Conservation (phyloP, 2,113 vertebrate species). For the Anguilla japonica region DNA sequence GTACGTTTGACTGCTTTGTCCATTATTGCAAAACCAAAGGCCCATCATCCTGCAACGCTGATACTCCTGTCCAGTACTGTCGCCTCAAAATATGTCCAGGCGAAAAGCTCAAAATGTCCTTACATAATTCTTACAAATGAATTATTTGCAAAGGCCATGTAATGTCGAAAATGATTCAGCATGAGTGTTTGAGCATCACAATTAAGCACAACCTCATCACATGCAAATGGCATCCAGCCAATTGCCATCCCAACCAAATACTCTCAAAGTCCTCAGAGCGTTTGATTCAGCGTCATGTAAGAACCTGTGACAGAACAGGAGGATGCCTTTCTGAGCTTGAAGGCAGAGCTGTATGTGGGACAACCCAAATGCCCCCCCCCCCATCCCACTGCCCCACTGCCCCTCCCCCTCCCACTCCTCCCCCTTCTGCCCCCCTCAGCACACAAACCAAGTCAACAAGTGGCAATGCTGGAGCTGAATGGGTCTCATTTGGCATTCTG, state of each 20-base stretch:
- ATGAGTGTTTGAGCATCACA: neutral
- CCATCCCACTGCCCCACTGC: constrained; percentile 46
- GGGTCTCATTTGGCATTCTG: constrained; percentile 49
- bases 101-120: neutral
- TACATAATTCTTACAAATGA: neutral
- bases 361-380: neutral
- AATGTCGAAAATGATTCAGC: neutral
- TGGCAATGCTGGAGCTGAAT: constrained; percentile 51
- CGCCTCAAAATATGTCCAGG: neutral
- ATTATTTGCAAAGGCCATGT: neutral
- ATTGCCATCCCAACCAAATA: constrained; percentile 56
- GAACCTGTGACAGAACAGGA: neutral
- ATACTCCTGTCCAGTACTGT: too few relatives aligned
- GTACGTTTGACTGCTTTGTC: neutral
- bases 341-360: neutral
- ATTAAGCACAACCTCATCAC: neutral
- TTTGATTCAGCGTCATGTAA: constrained; percentile 37
- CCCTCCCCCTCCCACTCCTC: constrained; percentile 30
- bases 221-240: constrained; percentile 41
- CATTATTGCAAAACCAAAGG: neutral
- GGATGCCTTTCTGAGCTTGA: neutral
- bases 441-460: constrained; percentile 67
- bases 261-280: constrained; percentile 44
- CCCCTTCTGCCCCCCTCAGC: constrained; percentile 8
- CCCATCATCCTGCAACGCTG: neutral